A percentile compares a stretch with the other conserved stretches of the same genome.
Conservation (phyloP, 2,888 invertebrate species). For the Calameuta filiformis region DNA sequence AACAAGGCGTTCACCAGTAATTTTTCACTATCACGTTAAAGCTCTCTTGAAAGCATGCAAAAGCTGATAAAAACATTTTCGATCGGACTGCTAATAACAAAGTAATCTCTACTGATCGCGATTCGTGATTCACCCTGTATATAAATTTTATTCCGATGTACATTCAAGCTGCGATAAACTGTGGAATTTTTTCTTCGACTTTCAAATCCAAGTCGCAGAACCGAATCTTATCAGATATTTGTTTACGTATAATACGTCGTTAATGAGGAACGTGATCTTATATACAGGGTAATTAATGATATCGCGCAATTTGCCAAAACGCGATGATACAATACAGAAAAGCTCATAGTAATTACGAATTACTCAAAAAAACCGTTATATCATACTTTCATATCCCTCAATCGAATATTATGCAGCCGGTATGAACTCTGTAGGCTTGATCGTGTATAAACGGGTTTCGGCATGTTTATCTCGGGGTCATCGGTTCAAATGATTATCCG, state of each 20-base stretch:
- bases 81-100: too few species aligned
- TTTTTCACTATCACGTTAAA: too few species aligned
- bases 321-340: neutral
- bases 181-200: neutral
- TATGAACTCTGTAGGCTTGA: neutral
- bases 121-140: too few species aligned
- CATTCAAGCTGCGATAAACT: neutral
- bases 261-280: neutral
- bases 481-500: neutral
- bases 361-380: neutral
- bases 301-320: neutral
- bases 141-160: neutral
- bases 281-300: neutral
- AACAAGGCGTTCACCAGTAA: too few species aligned
- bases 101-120: too few species aligned
- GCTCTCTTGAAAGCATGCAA: too few species aligned
- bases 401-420: neutral
- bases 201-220: neutral
- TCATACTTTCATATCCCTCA: neutral
- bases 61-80: too few species aligned
- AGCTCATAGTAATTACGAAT: neutral
- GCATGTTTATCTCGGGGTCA: neutral
- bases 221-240: neutral
- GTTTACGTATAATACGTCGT: neutral
- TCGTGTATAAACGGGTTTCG: neutral